Percentiles rank a stretch among this genome's conserved stretches.
These are phyloP conservation scores for Tachina fera DNA, from an alignment of 2,888 invertebrate genomes.

Conservation along the genomic window DNA sequence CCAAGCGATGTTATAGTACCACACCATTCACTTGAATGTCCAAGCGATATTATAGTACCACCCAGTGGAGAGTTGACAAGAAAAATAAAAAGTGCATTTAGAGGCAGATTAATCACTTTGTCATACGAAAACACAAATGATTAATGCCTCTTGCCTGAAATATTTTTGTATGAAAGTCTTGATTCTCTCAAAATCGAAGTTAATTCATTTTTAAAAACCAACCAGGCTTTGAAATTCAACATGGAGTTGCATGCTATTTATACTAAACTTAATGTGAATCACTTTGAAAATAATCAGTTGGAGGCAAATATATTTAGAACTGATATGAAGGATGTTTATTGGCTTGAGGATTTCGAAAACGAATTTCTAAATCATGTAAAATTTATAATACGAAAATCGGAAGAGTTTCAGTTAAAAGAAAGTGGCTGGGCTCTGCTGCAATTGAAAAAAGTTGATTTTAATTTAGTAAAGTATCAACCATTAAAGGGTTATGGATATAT, in stretches of 20 bases:
- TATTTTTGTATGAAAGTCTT: background rate
- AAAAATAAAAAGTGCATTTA: conserved; percentile 9
- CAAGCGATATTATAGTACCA: background rate
- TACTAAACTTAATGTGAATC: background rate
- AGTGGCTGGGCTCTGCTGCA: conserved; percentile 3
- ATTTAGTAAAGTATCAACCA: conserved; percentile 38
- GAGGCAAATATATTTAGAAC: conserved; percentile 6
- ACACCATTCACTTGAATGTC: no score
- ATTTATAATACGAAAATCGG: no score
- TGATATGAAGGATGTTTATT: background rate
- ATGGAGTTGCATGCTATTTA: background rate
- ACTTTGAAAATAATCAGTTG: background rate
- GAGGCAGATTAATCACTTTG: background rate
- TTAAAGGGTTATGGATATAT: conserved; percentile 4
- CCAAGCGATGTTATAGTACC: no score
- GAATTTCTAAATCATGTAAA: background rate
- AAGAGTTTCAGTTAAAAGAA: background rate
- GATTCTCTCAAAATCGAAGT: background rate
- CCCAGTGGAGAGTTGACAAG: background rate
- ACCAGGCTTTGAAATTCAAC: conserved; percentile 5
- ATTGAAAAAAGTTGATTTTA: background rate
- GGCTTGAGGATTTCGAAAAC: background rate
- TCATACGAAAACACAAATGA: background rate
- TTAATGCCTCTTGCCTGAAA: background rate
- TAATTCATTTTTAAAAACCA: background rate